Evolutionary conservation across 2,888 invertebrate species (phyloP).

Genomic region (Itoplectis maculator): DNA sequence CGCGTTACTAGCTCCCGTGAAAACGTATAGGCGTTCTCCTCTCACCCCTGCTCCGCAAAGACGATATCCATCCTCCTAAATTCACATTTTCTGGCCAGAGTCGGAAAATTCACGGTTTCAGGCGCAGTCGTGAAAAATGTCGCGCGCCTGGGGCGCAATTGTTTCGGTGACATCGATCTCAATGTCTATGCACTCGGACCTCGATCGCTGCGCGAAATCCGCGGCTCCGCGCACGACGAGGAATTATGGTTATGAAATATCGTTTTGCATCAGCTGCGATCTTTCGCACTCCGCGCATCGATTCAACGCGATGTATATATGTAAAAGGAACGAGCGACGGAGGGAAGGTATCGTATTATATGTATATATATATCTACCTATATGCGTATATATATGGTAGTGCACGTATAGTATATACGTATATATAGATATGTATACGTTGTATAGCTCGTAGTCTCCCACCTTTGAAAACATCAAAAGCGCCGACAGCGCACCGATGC

Average conservation of each 20-base stretch:
- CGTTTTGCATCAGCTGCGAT: conserved; percentile 50
- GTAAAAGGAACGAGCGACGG: conserved; percentile 6
- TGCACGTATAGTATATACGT: conserved; percentile 36
- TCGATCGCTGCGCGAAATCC: background rate
- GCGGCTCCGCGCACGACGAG: background rate
- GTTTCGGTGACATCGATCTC: too few species aligned
- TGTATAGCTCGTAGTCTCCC: conserved; percentile 69
- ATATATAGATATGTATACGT: conserved; percentile 69
- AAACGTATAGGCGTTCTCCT: too few species aligned
- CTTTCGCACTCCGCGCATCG: conserved; percentile 53
- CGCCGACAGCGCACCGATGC: conserved; percentile 77
- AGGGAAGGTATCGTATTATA: conserved; percentile 5
- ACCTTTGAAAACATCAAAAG: conserved; percentile 77
- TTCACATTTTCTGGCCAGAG: too few species aligned
- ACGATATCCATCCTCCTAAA: too few species aligned
- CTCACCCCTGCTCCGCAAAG: too few species aligned
- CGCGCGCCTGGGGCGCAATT: too few species aligned
- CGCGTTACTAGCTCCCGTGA: too few species aligned
- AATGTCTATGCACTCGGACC: background rate
- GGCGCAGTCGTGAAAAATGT: too few species aligned
- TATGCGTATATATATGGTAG: conserved; percentile 62
- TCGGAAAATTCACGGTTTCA: too few species aligned
- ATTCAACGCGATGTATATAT: conserved; percentile 2
- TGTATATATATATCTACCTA: conserved; percentile 22
- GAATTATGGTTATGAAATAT: conserved; percentile 1